These are phyloP conservation scores for Netelia inedita DNA, from an alignment of 2,888 invertebrate genomes.

Conservation along the genomic window DNA sequence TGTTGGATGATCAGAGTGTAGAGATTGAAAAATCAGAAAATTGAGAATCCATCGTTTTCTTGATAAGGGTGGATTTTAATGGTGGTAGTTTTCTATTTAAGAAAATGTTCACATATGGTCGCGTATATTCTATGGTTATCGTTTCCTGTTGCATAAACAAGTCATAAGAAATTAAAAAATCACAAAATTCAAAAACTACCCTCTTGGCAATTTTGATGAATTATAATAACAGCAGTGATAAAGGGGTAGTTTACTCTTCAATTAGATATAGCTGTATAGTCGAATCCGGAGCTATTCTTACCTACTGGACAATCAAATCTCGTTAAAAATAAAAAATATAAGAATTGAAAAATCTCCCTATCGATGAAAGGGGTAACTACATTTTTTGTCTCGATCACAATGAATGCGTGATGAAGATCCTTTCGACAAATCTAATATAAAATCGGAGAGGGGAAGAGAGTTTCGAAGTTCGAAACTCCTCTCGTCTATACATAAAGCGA, in stretches of 20 bases:
- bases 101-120: too few relatives aligned
- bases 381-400: not conserved
- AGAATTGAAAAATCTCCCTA: too few relatives aligned
- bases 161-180: too few relatives aligned
- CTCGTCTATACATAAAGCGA: not conserved
- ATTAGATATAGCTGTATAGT: too few relatives aligned
- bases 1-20: not conserved
- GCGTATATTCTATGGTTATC: too few relatives aligned
- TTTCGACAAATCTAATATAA: not conserved
- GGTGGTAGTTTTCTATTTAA: too few relatives aligned
- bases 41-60: not conserved
- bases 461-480: not conserved
- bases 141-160: too few relatives aligned
- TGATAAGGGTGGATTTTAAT: too few relatives aligned
- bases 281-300: too few relatives aligned
- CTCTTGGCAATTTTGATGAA: not conserved
- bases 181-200: not conserved
- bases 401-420: not conserved
- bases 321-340: not conserved
- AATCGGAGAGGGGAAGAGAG: not conserved
- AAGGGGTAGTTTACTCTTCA: not conserved
- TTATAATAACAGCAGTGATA: not conserved
- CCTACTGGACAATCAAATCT: too few relatives aligned
- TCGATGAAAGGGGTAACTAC: not conserved
- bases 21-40: not conserved